These are phyloP conservation scores for Vireo altiloquus DNA, from an alignment of 2,113 vertebrate species.

Conservation along the genomic window DNA sequence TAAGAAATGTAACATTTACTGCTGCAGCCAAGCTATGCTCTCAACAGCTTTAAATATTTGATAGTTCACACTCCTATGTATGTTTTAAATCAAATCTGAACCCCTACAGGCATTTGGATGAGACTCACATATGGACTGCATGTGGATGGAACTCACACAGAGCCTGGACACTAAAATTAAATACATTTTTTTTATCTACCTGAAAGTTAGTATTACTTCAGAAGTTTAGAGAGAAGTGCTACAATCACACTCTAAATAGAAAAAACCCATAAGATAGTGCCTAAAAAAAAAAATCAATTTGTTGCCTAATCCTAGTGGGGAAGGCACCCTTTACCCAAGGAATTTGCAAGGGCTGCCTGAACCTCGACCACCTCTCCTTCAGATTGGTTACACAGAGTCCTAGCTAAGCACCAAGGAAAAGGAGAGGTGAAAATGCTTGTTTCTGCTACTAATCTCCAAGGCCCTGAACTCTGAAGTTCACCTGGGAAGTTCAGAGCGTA, in stretches of 20 bases:
- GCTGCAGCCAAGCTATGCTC: not conserved
- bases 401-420: not conserved
- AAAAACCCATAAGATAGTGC: not conserved
- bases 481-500: not conserved
- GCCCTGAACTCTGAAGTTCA: not conserved
- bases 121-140: not conserved
- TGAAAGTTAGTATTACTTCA: not conserved
- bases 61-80: not conserved
- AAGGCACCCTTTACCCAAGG: not conserved
- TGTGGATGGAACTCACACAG: not conserved
- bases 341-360: not conserved
- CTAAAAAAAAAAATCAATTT: not conserved
- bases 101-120: not conserved
- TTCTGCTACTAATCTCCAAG: not conserved
- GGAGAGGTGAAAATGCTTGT: not conserved
- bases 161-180: not conserved
- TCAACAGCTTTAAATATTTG: not conserved
- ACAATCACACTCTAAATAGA: not conserved
- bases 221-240: not conserved
- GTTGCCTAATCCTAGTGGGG: not conserved
- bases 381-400: not conserved
- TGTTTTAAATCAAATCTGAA: not conserved
- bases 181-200: not conserved
- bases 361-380: not conserved
- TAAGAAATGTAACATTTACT: slow-evolving; percentile 9